Conservation (phyloP, 1,140 invertebrate species). For the Sipha flava region DNA sequence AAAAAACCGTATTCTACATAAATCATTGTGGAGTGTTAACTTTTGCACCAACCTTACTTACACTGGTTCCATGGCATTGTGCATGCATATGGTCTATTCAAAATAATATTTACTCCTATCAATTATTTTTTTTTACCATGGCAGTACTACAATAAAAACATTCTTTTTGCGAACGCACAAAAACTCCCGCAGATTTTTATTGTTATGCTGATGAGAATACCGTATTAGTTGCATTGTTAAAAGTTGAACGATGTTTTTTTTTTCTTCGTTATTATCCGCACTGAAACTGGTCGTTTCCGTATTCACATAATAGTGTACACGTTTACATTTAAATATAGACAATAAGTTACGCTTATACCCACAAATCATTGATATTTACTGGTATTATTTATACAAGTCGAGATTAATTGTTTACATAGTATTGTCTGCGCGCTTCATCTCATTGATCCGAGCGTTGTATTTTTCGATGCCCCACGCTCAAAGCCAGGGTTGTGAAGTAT, state of each 20-base stretch:
- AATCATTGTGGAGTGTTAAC: too few relatives aligned
- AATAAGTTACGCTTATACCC: background rate
- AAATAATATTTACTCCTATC: background rate
- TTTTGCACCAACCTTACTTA: too few relatives aligned
- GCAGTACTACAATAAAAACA: background rate
- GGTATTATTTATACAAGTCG: too few relatives aligned
- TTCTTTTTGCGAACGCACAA: background rate
- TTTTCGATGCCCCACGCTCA: too few relatives aligned
- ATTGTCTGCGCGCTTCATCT: too few relatives aligned
- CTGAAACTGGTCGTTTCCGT: background rate
- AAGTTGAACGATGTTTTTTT: background rate
- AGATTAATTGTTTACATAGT: too few relatives aligned
- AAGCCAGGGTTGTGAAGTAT: too few relatives aligned
- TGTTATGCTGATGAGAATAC: background rate
- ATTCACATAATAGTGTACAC: too few relatives aligned
- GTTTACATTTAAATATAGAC: background rate
- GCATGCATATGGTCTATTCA: background rate
- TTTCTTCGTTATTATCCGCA: background rate
- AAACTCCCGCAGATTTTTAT: background rate
- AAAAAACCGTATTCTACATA: too few relatives aligned
- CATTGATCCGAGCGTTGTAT: too few relatives aligned
- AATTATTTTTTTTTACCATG: slow-evolving; percentile 4
- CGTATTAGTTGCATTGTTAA: background rate
- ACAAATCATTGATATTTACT: background rate
- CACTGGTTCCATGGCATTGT: too few relatives aligned